Evolutionary conservation across 2,113 vertebrate genomes (phyloP), one percentile per base, ranked within the genome.

Genomic region (Pan paniscus): DNA sequence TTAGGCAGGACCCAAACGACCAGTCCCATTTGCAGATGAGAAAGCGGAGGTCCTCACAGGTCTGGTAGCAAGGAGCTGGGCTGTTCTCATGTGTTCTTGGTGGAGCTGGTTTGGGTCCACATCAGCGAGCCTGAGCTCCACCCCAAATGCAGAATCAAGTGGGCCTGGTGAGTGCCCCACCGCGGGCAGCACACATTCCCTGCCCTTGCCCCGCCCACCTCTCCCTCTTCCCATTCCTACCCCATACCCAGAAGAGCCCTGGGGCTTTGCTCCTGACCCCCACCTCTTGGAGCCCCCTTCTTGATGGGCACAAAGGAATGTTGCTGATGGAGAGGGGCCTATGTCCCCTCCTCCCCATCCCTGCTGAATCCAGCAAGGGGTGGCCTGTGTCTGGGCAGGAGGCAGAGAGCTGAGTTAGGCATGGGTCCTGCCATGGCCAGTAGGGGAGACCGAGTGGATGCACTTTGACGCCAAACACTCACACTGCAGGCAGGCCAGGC

Each of bases 181-280:
- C 7, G 20, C 25, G 50, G 61, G n/a, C 35, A 27, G 35, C 80
- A 83, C 57, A 20, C 30, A 12, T 22, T 48, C 40, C 59, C 81
- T 27, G 20, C 12, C 17, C 23, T n/a, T 11, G 38, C 12, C 43
- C 64, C 16, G 64, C 7, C 43, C 13, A 11, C 18, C 20, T 38
- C 79, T 23, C 35, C 35, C 70, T 68, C 12, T 35, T 67, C n/a
- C 46, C 6, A 2, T 32, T 35, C 16, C 79, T 59, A 0, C 22
- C 12, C 52, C 4, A 0, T 14, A 3, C 50, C n/a, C 0, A 1
- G 72, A 10, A 46, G 6, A 68, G 30, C 72, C 16, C 13, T 38
- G 40, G 57, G 48, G 18, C 83, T 87, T 38, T 40, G 50, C 59
- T 48, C 13, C 75, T 23, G 9, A 72, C 2, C 32, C 55, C 72